These are phyloP conservation scores for Okapia johnstoni DNA, from an alignment of 2,113 vertebrate genomes.

Conservation along the genomic window DNA sequence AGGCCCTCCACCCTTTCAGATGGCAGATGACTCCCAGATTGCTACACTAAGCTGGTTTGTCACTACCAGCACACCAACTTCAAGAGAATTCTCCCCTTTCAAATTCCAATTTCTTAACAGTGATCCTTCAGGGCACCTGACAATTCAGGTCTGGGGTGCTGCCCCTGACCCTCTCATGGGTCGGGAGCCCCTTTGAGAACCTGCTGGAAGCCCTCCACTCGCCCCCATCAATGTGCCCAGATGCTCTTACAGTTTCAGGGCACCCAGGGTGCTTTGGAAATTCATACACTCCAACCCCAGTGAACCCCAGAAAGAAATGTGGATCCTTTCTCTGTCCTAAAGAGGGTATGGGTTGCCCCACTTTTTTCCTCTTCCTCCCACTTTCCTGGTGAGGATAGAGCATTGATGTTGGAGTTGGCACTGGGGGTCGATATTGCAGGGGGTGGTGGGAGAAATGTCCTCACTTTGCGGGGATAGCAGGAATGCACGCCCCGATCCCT, in stretches of 20 bases:
- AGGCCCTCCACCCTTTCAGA: not conserved
- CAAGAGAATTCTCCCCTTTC: not conserved
- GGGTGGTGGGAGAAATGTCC: not conserved
- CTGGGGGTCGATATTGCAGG: fast-evolving
- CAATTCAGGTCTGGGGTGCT: too few relatives aligned
- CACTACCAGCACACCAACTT: not conserved
- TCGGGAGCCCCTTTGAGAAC: not conserved
- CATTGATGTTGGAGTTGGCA: too few relatives aligned
- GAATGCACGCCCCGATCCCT: not conserved
- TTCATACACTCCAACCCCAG: not conserved
- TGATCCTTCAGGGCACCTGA: fast-evolving
- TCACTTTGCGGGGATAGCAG: not conserved
- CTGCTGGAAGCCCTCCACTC: not conserved
- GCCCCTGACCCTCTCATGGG: not conserved
- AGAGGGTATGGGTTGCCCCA: not conserved
- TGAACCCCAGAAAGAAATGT: not conserved
- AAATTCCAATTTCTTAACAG: not conserved
- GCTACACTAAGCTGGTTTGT: not conserved
- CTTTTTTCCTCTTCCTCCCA: not conserved
- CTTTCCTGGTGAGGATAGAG: not conserved
- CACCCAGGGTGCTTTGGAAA: not conserved
- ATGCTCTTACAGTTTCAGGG: not conserved
- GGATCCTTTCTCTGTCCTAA: not conserved
- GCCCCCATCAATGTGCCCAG: not conserved
- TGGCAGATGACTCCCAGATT: fast-evolving